A percentile compares a stretch with the other conserved stretches of the same genome.
phyloP scores from a whole-genome alignment of 2,797 vertebrate genomes.

The Tiaroga cobitis region DNA sequence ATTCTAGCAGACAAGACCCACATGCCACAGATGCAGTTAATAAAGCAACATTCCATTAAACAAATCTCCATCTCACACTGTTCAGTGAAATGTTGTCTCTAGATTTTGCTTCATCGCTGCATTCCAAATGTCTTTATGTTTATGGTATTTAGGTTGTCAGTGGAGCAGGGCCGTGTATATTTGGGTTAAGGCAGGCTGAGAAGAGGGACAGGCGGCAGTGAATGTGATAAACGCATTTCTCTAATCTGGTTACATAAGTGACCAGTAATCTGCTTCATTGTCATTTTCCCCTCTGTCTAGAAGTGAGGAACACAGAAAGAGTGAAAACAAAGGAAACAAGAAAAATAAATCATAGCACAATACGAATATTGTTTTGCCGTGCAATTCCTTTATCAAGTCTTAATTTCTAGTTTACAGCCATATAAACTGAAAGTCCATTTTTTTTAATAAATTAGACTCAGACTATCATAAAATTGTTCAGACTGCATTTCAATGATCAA shows the following conservation, averaged over 20 bases:
- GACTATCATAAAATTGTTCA: background rate
- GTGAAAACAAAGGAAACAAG: background rate
- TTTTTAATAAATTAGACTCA: background rate
- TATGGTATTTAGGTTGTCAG: constrained; percentile 44
- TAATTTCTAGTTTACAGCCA: background rate
- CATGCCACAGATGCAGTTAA: background rate
- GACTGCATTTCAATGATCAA: background rate
- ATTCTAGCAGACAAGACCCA: background rate
- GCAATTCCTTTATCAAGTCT: background rate
- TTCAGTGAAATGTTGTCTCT: background rate
- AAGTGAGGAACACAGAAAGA: background rate
- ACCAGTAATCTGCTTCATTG: constrained; percentile 26
- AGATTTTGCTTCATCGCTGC: background rate
- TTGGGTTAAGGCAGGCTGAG: constrained; percentile 53
- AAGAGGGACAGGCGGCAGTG: constrained; percentile 44
- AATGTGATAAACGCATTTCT: constrained; percentile 33
- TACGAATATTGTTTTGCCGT: background rate
- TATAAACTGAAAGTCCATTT: background rate
- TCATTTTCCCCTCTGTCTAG: background rate
- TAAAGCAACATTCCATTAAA: background rate
- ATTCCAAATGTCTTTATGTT: constrained; percentile 34
- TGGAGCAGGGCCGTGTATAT: constrained; percentile 20
- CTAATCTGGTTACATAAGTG: constrained; percentile 49
- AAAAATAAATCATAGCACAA: background rate
- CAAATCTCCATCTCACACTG: background rate